Conservation (phyloP, 1,140 invertebrate species). For the Lysiphlebus fabarum region DNA sequence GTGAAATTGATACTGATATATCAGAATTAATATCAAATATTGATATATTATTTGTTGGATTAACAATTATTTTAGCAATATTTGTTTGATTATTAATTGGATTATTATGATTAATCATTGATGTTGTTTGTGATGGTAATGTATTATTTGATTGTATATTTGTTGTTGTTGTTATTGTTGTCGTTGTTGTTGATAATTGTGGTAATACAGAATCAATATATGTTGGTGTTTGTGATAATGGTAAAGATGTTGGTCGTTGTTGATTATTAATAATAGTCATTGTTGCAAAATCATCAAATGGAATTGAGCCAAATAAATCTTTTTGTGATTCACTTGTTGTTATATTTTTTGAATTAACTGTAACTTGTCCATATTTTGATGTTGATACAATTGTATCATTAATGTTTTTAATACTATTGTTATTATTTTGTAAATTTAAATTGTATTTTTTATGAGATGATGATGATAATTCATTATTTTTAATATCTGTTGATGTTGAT, state of each 20-base stretch:
- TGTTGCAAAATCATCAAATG: conserved; percentile 57
- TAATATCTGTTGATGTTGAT: conserved; percentile 10
- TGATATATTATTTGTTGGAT: conserved; percentile 38
- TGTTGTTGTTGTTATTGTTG: too few relatives aligned
- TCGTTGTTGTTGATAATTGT: conserved; percentile 35
- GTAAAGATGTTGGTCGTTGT: conserved; percentile 44
- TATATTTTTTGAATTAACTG: conserved; percentile 18
- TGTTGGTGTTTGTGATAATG: conserved; percentile 38
- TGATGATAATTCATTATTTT: conserved; percentile 10
- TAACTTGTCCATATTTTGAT: conserved; percentile 30
- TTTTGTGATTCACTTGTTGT: conserved; percentile 30
- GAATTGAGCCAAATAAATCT: conserved; percentile 64
- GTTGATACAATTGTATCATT: conserved; percentile 22
- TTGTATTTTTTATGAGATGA: not conserved
- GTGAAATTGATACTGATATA: conserved; percentile 42
- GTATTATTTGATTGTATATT: conserved; percentile 26
- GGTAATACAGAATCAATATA: conserved; percentile 35
- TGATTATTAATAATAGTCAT: conserved; percentile 36
- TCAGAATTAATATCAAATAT: conserved; percentile 29
- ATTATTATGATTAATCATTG: conserved; percentile 23
- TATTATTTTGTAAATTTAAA: too few relatives aligned
- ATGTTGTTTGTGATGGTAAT: conserved; percentile 8
- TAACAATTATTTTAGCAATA: conserved; percentile 33
- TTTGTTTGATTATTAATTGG: conserved; percentile 26
- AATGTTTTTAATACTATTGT: not conserved